Base-by-base conservation (phyloP, 2,888 invertebrate genomes). In the Drosophila meridionalis region DNA sequence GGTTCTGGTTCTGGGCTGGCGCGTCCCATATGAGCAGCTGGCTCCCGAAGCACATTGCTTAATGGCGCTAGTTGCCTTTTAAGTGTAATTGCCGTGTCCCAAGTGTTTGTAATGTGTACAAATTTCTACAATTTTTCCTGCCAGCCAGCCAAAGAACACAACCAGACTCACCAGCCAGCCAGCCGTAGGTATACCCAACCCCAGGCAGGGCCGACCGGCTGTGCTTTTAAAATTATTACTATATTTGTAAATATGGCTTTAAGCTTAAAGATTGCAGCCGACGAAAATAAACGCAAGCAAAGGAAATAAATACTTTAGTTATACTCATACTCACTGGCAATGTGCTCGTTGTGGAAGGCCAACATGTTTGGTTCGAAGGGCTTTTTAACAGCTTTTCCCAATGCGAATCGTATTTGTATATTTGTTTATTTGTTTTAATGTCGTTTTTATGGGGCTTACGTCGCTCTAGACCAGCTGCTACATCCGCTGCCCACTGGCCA, bases 271-370 rank as follows among this genome's bases (percentile, higher is more conserved):
- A n/a, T 28, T 20, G n/a, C 8, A 2, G 3, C 14, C 30, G 53
- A 62, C 50, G 42, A 14, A 40, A 47, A 40, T 12, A 12, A 14
- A 14, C 2, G 26, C 2, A 1, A 20, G 20, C 20, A 55, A 43
- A 45, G 8, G 53, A 55, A 55, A 55, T 40, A n/a, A 47, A 63
- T 55, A 30, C 30, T 63, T 47, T 59, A 76, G 66, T 69, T 68
- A 64, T 69, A 93, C 93, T 93, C 80, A 64, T 69, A 93, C 93
- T 93, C 80, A 93, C 93, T 92, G 87, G 93, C 92, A 82, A 93
- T 93, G 80, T 92, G 93, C 82, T 93, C 93, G 90, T 93, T 93
- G 89, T 93, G 93, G 85, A 93, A 92, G 92, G 93, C 92, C 93
- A 93, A 92, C 93, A 93, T 93, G 76, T 92, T 92, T 92, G 70